Evolutionary conservation across 2,113 vertebrate genomes (phyloP).

Genomic region (Marmota flaviventris): DNA sequence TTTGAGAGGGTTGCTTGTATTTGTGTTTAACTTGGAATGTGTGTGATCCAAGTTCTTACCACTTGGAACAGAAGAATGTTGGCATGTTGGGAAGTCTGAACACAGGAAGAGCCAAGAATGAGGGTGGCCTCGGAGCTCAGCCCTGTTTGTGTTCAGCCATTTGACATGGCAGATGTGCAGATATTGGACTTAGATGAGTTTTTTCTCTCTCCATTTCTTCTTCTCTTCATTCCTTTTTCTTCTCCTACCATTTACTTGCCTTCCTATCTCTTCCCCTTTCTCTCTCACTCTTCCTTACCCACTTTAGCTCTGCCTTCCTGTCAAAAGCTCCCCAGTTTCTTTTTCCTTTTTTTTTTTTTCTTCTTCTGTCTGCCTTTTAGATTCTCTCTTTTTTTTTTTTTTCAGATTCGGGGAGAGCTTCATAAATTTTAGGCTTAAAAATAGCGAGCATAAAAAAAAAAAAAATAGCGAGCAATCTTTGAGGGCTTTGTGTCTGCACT

Average conservation of each 20-base stretch:
- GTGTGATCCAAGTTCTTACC: conserved; percentile 42
- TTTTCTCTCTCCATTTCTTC: background rate
- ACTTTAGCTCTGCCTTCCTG: background rate
- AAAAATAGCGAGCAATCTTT: background rate
- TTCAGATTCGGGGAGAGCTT: conserved; percentile 14
- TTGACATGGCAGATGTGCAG: background rate
- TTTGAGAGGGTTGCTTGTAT: conserved; percentile 58
- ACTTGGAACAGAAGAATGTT: conserved; percentile 46
- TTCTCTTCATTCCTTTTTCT: too few species aligned
- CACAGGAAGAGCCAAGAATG: conserved; percentile 14
- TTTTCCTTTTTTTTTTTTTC: background rate
- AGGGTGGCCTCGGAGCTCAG: background rate
- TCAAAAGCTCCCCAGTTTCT: background rate
- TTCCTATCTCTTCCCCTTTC: background rate
- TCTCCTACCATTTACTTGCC: background rate
- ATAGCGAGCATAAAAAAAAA: too few species aligned
- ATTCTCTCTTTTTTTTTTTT: background rate
- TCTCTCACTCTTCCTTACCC: background rate
- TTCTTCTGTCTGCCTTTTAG: background rate
- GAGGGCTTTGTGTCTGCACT: background rate
- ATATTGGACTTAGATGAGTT: conserved; percentile 19
- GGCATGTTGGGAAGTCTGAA: background rate
- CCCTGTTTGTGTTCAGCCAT: background rate
- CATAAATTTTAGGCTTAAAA: conserved; percentile 63
- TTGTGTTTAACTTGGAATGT: conserved; percentile 63